Evolutionary conservation across 2,888 invertebrate genomes (phyloP).

Genomic region (Drosophila rubida): DNA sequence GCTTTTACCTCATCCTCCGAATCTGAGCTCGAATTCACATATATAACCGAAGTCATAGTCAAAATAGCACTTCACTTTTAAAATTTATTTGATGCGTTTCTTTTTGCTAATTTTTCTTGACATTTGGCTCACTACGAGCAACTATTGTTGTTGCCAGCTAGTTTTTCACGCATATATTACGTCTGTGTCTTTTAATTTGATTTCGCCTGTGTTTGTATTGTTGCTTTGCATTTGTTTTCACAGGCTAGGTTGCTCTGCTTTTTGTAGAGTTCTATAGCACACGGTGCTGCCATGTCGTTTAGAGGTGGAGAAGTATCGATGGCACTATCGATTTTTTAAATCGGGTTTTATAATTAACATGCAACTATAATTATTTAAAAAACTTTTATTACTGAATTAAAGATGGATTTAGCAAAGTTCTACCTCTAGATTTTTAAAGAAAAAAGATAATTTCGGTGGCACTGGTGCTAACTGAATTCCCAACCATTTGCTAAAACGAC

Average conservation of each 20-base stretch:
- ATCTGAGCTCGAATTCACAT: slow-evolving; percentile 83
- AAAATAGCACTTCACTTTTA: slow-evolving; percentile 34
- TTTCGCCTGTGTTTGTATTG: slow-evolving; percentile 59
- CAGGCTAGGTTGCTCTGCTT: slow-evolving; percentile 52
- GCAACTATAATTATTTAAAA: too few species aligned
- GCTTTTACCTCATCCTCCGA: slow-evolving; percentile 84
- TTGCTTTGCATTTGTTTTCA: slow-evolving; percentile 66
- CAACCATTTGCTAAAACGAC: too few species aligned
- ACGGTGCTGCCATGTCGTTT: slow-evolving; percentile 45
- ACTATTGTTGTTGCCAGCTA: slow-evolving; percentile 59
- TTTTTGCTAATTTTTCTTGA: slow-evolving; percentile 45
- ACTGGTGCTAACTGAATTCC: too few species aligned
- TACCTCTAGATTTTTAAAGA: too few species aligned
- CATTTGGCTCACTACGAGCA: slow-evolving; percentile 53
- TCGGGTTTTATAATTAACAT: too few species aligned
- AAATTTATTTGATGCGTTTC: slow-evolving; percentile 45
- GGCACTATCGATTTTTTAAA: background rate
- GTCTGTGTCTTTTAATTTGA: slow-evolving; percentile 55
- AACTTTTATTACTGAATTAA: too few species aligned
- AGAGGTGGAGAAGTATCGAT: background rate
- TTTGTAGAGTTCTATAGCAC: slow-evolving; percentile 60
- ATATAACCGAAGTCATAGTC: slow-evolving; percentile 82
- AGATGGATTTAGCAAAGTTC: too few species aligned
- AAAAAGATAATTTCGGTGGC: too few species aligned
- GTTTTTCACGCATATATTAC: slow-evolving; percentile 60